Percentiles rank a stretch among this genome's conserved stretches.
Conservation (phyloP, 2,113 vertebrate genomes). For the Cyprinodon variegatus region DNA sequence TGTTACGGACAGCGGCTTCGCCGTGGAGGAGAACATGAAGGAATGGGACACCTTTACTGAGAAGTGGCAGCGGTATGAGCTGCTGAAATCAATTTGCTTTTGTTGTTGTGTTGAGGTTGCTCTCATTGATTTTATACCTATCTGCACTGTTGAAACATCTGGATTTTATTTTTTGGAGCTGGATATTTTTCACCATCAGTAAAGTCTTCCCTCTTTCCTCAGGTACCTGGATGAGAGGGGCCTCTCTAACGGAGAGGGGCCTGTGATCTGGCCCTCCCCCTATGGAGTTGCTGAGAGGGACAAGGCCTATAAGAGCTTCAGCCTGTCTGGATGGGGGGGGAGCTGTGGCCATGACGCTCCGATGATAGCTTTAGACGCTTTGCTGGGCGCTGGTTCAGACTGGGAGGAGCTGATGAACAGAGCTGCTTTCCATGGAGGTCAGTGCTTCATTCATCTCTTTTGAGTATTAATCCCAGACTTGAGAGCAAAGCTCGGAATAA, state of each 20-base stretch:
- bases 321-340: constrained; percentile 82
- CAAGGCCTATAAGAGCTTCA: constrained; percentile 79
- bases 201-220: constrained; percentile 5
- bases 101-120: background rate
- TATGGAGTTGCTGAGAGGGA: constrained; percentile 81
- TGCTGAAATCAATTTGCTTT: background rate
- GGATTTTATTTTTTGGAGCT: too few species aligned
- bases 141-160: too few species aligned
- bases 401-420: constrained; percentile 84
- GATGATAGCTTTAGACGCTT: constrained; percentile 85
- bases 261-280: constrained; percentile 61
- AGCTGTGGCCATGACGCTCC: constrained; percentile 86
- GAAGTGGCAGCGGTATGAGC: constrained; percentile 81
- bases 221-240: constrained; percentile 83
- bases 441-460: constrained; percentile 12
- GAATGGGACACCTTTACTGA: constrained; percentile 84
- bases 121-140: background rate
- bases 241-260: constrained; percentile 73
- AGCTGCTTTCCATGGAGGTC: constrained; percentile 84
- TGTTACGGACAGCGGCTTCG: constrained; percentile 58
- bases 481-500: too few species aligned
- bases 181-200: background rate
- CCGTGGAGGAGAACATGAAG: constrained; percentile 71
- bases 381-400: constrained; percentile 74
- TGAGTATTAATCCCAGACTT: too few species aligned